phyloP scores from a whole-genome alignment of 2,888 invertebrate genomes.

The Crossocerus cetratus region DNA sequence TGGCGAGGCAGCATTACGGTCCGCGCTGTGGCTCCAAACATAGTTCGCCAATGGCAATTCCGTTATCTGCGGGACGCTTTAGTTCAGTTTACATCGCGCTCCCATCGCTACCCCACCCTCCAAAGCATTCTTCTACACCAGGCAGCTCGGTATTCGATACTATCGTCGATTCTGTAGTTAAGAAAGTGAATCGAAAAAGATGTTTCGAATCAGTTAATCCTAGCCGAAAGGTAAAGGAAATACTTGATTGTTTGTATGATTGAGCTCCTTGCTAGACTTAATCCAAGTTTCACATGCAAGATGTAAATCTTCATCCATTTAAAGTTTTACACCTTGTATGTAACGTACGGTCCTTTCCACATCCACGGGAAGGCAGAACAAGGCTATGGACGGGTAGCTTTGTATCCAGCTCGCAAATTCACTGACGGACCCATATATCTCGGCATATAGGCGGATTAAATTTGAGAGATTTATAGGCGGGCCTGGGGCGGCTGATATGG shows the following conservation, averaged over 20 bases:
- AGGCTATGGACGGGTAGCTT: too few species aligned
- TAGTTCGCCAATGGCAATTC: constrained; percentile 31
- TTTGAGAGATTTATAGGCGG: constrained; percentile 2
- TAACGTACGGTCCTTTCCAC: too few species aligned
- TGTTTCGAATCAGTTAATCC: constrained; percentile 26
- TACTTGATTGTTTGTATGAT: not conserved
- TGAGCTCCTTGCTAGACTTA: constrained; percentile 7
- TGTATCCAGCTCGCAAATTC: not conserved
- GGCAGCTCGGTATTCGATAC: not conserved
- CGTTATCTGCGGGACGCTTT: constrained; percentile 39
- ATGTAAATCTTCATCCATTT: too few species aligned
- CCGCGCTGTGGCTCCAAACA: constrained; percentile 20
- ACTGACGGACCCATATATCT: not conserved
- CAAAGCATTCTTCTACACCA: constrained; percentile 23
- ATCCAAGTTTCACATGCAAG: too few species aligned
- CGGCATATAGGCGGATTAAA: constrained; percentile 1
- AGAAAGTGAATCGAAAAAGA: too few species aligned
- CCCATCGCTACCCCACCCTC: constrained; percentile 5
- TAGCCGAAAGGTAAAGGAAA: not conserved
- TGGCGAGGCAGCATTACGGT: constrained; percentile 36
- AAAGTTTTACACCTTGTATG: too few species aligned
- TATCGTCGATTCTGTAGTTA: not conserved
- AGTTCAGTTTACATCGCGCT: constrained; percentile 33
- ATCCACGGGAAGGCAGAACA: too few species aligned
- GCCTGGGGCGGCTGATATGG: not conserved